Evolutionary conservation across 2,888 invertebrate genomes (phyloP).

Genomic region (Mycalesis mineus): DNA sequence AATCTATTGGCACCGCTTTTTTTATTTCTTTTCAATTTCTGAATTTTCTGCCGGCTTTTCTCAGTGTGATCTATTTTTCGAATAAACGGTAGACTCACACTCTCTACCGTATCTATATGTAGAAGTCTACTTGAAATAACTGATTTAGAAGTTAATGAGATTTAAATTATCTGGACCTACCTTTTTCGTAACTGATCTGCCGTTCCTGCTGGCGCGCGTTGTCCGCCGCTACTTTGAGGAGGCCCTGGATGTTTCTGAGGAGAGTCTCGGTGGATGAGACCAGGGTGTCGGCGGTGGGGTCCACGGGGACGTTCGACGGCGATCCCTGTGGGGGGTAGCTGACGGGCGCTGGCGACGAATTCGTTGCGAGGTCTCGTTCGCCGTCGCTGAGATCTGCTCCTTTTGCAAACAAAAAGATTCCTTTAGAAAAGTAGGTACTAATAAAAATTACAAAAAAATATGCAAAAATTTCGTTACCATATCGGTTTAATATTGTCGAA

Average conservation of each 20-base stretch:
- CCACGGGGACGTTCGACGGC: slow-evolving; percentile 66
- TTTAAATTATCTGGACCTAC: slow-evolving; percentile 76
- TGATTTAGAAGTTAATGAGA: no score
- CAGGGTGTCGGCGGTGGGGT: slow-evolving; percentile 71
- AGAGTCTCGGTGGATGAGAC: slow-evolving; percentile 95
- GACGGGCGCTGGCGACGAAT: slow-evolving; percentile 82
- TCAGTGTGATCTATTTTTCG: no score
- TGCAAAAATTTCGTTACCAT: no score
- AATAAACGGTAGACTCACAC: no score
- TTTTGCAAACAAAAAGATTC: slow-evolving; percentile 30
- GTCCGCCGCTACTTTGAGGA: slow-evolving; percentile 97
- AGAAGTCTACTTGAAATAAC: no score
- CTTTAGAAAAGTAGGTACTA: neutral
- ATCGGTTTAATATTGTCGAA: no score
- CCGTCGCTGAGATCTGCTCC: slow-evolving; percentile 87
- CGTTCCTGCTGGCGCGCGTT: slow-evolving; percentile 97
- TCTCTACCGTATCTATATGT: no score
- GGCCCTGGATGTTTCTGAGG: slow-evolving; percentile 95
- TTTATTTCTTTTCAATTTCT: no score
- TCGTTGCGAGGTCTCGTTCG: slow-evolving; percentile 82
- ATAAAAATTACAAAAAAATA: no score
- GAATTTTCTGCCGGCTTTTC: no score
- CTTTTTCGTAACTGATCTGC: slow-evolving; percentile 97
- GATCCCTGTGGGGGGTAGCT: slow-evolving; percentile 87
- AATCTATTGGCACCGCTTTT: no score